phyloP scores from a whole-genome alignment of 2,888 invertebrate genomes.

The Candidula unifasciata region DNA sequence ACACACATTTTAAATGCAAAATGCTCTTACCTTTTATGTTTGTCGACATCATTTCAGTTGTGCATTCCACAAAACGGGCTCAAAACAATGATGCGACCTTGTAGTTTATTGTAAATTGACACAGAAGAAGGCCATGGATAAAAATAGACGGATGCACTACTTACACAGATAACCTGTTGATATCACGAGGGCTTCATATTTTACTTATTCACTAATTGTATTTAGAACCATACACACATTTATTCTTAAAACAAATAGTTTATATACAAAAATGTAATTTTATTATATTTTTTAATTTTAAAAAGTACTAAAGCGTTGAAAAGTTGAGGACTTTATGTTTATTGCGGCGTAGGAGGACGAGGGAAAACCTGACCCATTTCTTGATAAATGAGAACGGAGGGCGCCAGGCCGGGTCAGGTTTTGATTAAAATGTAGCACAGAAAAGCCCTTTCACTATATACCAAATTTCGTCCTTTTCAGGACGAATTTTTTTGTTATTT shows the following conservation, averaged over 20 bases:
- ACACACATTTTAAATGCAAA: background rate
- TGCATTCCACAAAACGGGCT: conserved; percentile 34
- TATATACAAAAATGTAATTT: background rate
- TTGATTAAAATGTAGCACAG: conserved; percentile 15
- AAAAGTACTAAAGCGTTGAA: background rate
- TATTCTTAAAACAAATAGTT: background rate
- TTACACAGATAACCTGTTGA: conserved; percentile 51
- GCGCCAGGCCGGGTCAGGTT: background rate
- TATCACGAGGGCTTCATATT: background rate
- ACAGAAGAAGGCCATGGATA: conserved; percentile 59
- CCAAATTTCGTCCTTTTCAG: no score
- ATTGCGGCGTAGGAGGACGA: background rate
- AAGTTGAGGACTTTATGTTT: conserved; percentile 8
- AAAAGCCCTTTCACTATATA: conserved; percentile 13
- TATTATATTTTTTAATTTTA: background rate
- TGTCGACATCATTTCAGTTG: conserved; percentile 39
- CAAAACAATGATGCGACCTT: conserved; percentile 44
- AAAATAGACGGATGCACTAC: conserved; percentile 67
- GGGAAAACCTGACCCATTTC: conserved; percentile 43
- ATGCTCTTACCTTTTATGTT: conserved; percentile 41
- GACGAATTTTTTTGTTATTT: no score
- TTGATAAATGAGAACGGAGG: conserved; percentile 14
- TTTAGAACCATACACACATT: background rate
- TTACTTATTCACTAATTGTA: background rate
- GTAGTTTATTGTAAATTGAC: conserved; percentile 33